Evolutionary conservation across 2,113 vertebrate genomes (phyloP), one percentile per base, ranked within the genome.

Genomic region (Percopsis transmontana): DNA sequence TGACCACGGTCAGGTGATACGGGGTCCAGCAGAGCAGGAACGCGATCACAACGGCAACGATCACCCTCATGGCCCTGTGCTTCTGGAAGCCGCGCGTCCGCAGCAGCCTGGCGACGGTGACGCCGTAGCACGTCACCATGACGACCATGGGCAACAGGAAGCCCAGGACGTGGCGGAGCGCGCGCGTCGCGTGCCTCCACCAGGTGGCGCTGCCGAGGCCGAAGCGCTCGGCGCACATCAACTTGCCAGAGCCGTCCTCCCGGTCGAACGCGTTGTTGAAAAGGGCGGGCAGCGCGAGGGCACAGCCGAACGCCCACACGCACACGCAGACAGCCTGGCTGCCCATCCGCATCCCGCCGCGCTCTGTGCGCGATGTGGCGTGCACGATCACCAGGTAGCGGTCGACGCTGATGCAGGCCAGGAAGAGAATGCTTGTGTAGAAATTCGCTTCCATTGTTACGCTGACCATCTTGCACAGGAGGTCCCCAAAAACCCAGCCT

Each of bases 21-120:
- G 92, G 93, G 5, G 62, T 77, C 93, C 92, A 93, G 81, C 90
- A 93, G 2, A 91, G 61, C 52, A 93, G 81, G 51, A 93, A 93
- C 0, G 77, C 89, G 2, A 74, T 42, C 51, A 93, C 90, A 66
- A 93, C 91, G 0, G 80, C 71, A 5, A 91, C 77, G 48, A 92
- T 93, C 55, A 93, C 89, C 33, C 83, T 82, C 92, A 93, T 93
- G 64, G 93, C 93, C 11, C 85, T 82, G 54, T 93, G 90, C 70
- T 91, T 92, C 61, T 73, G 77, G 81, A 92, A 93, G 14, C 90
- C 81, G 0, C 89, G 83, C 0, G 90, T 91, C n/a, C 40, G 82
- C 63, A 92, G 68, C 54, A 94, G 82, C 65, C 85, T 80, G 0
- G 10, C 51, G 2, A 91, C n/a, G 0, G 89, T 92, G 63, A 91